phyloP scores from a whole-genome alignment of 2,113 vertebrate genomes.

The Turnix velox region DNA sequence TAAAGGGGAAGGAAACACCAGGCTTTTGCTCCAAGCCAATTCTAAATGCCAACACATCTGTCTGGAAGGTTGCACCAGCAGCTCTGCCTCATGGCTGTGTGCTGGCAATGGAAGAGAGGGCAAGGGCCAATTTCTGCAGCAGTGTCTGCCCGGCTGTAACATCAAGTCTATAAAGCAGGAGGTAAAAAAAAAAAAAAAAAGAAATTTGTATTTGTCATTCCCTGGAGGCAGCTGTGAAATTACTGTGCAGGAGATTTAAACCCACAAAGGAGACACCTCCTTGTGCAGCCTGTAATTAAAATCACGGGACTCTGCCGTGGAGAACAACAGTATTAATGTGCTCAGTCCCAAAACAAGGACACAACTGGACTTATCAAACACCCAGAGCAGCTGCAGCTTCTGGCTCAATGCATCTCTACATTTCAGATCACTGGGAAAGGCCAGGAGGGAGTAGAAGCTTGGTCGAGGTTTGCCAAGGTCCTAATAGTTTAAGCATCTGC shows the following conservation, averaged over 20 bases:
- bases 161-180: background rate
- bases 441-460: background rate
- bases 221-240: background rate
- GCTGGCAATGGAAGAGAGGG: background rate
- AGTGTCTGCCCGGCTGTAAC: background rate
- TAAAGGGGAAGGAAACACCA: background rate
- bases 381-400: background rate
- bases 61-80: background rate
- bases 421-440: background rate
- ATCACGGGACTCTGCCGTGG: background rate
- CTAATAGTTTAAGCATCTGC: background rate
- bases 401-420: fast-evolving
- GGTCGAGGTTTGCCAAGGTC: background rate
- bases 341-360: background rate
- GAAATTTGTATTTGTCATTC: background rate
- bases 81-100: background rate
- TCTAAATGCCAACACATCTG: background rate
- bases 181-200: background rate
- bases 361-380: background rate
- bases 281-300: background rate
- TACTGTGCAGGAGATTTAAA: background rate
- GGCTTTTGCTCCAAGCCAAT: background rate
- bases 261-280: background rate
- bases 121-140: background rate
- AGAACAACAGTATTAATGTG: background rate